Percentiles rank a stretch among this genome's conserved stretches.
phyloP scores from a whole-genome alignment of 2,888 invertebrate species.

The Ectemnius continuus region DNA sequence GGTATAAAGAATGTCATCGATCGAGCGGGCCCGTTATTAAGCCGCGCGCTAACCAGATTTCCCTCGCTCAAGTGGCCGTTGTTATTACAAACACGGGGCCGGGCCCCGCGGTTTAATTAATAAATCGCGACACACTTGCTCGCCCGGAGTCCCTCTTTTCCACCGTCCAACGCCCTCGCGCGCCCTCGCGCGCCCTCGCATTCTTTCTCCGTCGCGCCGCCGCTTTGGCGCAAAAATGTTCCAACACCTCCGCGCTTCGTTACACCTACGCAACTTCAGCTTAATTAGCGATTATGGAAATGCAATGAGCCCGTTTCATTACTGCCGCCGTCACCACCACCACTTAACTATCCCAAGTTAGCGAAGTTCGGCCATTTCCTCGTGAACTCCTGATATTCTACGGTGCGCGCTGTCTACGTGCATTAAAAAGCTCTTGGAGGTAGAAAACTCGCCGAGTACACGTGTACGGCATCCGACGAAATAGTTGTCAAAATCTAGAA shows the following conservation, averaged over 20 bases:
- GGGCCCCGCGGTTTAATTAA: conserved; percentile 34
- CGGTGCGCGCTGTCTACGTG: too few relatives aligned
- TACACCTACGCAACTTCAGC: conserved; percentile 42
- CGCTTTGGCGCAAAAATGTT: conserved; percentile 27
- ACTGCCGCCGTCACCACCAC: conserved; percentile 44
- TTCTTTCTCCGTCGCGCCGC: not conserved
- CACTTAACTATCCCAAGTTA: conserved; percentile 47
- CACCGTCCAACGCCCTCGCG: too few relatives aligned
- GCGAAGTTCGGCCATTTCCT: conserved; percentile 25
- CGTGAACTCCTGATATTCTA: too few relatives aligned
- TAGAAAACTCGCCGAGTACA: too few relatives aligned
- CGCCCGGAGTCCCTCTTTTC: too few relatives aligned
- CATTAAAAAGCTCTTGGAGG: too few relatives aligned
- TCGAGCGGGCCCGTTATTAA: conserved; percentile 21
- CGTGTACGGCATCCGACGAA: too few relatives aligned
- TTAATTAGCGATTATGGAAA: conserved; percentile 54
- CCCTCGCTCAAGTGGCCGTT: not conserved
- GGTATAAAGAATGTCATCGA: conserved; percentile 35
- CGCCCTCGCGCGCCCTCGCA: too few relatives aligned
- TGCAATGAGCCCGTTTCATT: conserved; percentile 43
- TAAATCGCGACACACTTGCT: conserved; percentile 11
- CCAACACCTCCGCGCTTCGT: conserved; percentile 27
- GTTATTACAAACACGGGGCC: conserved; percentile 18
- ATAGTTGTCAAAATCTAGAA: too few relatives aligned
- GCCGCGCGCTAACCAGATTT: conserved; percentile 14